Evolutionary conservation across 2,797 vertebrate species (phyloP).

Genomic region (Decapterus maruadsi): DNA sequence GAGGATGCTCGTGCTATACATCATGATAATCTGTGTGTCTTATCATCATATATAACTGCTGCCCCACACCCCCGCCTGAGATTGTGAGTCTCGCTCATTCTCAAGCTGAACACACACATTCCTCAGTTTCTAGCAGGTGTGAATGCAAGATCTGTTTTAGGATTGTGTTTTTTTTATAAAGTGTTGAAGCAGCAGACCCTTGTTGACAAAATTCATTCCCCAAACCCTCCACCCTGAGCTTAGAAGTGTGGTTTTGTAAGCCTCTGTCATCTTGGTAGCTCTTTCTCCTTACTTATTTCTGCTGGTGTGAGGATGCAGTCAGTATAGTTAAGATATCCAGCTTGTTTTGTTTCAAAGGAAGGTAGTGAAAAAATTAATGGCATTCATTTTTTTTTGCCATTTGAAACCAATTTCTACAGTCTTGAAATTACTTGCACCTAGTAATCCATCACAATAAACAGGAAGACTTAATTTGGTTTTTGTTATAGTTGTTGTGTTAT

Average conservation of each 20-base stretch:
- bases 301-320: constrained; percentile 15
- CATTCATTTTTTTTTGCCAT: constrained; percentile 28
- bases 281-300: constrained; percentile 31
- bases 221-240: constrained; percentile 23
- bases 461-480: constrained; percentile 59
- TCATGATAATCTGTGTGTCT: constrained; percentile 42
- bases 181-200: constrained; percentile 14
- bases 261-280: constrained; percentile 30
- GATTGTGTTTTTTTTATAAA: constrained; percentile 6
- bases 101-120: constrained; percentile 14
- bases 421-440: constrained; percentile 52
- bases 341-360: constrained; percentile 50
- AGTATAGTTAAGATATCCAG: constrained; percentile 38
- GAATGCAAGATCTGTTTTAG: constrained; percentile 4
- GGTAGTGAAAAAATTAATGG: constrained; percentile 37
- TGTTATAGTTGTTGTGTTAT: constrained; percentile 43
- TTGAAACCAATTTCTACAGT: constrained; percentile 58
- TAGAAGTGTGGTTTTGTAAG: constrained; percentile 41
- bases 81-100: constrained; percentile 13
- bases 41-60: constrained; percentile 44
- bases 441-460: constrained; percentile 66
- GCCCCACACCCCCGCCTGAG: not conserved
- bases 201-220: constrained; percentile 25
- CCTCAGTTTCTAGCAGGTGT: constrained; percentile 7
- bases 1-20: constrained; percentile 27